Base-by-base conservation (phyloP, 2,888 invertebrate genomes). In the Melinaea menophilus region DNA sequence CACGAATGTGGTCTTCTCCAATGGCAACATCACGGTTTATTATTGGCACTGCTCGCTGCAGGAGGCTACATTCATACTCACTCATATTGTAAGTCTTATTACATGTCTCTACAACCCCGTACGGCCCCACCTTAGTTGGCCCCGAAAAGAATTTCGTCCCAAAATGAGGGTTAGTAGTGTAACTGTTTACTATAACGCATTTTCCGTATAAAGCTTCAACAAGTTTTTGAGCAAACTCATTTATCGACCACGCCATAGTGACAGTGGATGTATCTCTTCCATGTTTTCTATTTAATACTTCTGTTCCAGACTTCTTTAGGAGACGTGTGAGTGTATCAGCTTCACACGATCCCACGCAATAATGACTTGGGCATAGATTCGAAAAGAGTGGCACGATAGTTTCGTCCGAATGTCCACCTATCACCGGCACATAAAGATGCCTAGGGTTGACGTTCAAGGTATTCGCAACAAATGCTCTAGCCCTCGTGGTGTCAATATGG, bases 381-480 rank as follows among this genome's bases (percentile, higher is more conserved):
- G 86, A 86, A 73, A 85, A 86, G 35, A 87, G 65, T 4, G 86
- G 87, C 59, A 86, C 72, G 46, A 85, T 78, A 2, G 86, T 85
- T 2, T 83, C 76, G 13, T 84, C 83, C 0, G 86, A 86, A 70
- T 86, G 84, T 0, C 86, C 87, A 58, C 87, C 84, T 13, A 87
- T 79, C 0, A 86, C 84, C 12, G 86, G 87, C 41, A 87, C 64
- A 5, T 72, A 61, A 34, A 87, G 59, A 33, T 73, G 67, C 11
- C 66, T 57, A 11, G 82, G 77, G 62, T 76, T 79, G 0, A 79
- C 73, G 51, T 78, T 69, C 4, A 86, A 72, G 46, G 72, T 72
- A 37, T 73, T 75, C 5, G 79, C 82, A 47, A 74, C 75, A 48
- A 79, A 77, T 2, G 76, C 63, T 62, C 76, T 77, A 34, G 76